A percentile compares a stretch with the other conserved stretches of the same genome.
Evolutionary conservation across 92 coral and sea anemone species (phyloP).

Genomic region (Plumapathes pennacea): DNA sequence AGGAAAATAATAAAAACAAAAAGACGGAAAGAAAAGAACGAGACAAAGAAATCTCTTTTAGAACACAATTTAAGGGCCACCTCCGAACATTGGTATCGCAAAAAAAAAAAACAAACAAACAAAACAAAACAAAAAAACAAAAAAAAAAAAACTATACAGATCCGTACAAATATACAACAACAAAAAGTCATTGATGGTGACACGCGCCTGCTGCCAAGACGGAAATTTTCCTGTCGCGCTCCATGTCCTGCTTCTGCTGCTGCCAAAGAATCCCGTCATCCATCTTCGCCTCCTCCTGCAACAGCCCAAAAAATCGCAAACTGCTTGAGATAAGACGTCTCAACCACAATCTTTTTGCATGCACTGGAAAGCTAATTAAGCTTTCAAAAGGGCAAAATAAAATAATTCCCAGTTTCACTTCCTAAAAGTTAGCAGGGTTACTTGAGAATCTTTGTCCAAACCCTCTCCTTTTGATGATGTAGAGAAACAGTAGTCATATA

Average conservation of each 20-base stretch:
- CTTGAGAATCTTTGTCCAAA: no score
- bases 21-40: no score
- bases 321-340: not conserved
- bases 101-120: not conserved
- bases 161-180: no score
- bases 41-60: no score
- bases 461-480: no score
- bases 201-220: slow-evolving; percentile 77
- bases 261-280: slow-evolving; percentile 77
- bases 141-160: not conserved
- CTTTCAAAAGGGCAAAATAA: not conserved
- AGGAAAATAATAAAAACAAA: no score
- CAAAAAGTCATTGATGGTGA: not conserved
- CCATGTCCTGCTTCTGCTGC: slow-evolving; percentile 77
- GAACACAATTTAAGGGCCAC: no score
- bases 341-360: no score
- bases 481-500: no score
- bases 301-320: not conserved
- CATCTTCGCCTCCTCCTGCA: slow-evolving; percentile 84
- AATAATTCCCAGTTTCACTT: no score
- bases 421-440: no score
- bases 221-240: slow-evolving; percentile 68
- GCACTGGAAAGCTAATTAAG: not conserved
- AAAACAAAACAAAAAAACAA: not conserved
- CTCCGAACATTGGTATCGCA: no score